phyloP scores from a whole-genome alignment of 2,888 invertebrate genomes.

The Cybosia mesomella region DNA sequence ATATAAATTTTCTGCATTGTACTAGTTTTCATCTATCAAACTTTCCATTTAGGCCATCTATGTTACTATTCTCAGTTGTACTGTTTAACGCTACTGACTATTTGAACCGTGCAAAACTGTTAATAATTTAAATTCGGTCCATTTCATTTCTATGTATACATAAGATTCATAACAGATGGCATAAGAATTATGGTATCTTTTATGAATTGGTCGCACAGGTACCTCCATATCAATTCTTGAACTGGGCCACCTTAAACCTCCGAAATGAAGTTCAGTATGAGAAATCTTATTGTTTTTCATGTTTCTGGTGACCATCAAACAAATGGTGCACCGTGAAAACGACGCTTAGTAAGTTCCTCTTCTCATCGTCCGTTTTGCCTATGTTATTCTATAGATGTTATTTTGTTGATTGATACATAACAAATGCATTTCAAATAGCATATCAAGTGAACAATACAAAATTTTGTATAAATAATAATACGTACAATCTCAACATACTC shows the following conservation, averaged over 20 bases:
- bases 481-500: not conserved
- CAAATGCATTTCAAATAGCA: not conserved
- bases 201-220: not conserved
- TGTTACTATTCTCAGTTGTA: not conserved
- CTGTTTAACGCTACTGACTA: not conserved
- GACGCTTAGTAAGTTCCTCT: not conserved
- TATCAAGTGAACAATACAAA: not conserved
- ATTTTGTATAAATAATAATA: not conserved
- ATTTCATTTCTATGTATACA: too few species aligned
- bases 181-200: too few species aligned
- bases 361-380: not conserved
- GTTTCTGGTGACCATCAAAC: slow-evolving; percentile 14
- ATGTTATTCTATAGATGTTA: not conserved
- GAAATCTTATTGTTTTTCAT: slow-evolving; percentile 4
- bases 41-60: not conserved
- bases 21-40: not conserved
- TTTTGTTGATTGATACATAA: slow-evolving; percentile 1
- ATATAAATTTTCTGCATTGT: not conserved
- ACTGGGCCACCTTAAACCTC: not conserved
- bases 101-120: not conserved
- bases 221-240: not conserved
- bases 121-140: too few species aligned
- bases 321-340: slow-evolving; percentile 11
- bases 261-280: not conserved
- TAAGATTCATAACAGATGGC: too few species aligned